Percentiles rank a stretch among this genome's conserved stretches.
Evolutionary conservation across 2,113 vertebrate genomes (phyloP).

Genomic region (Cynoglossus semilaevis): DNA sequence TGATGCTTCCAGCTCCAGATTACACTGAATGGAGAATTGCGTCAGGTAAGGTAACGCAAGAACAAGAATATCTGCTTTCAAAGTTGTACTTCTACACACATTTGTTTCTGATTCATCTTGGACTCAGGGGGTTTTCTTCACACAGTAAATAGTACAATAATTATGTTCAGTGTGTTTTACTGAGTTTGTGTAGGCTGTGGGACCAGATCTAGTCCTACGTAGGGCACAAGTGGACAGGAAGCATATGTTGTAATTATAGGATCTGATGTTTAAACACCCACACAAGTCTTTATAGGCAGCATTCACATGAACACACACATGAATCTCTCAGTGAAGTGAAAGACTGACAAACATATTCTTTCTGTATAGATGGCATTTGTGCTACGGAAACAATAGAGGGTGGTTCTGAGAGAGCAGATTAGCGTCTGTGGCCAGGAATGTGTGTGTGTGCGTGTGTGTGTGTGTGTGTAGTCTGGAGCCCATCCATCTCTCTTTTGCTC

Average conservation of each 20-base stretch:
- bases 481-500: slow-evolving; percentile 49
- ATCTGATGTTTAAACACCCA: slow-evolving; percentile 63
- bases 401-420: slow-evolving; percentile 49
- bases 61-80: not conserved
- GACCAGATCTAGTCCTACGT: slow-evolving; percentile 29
- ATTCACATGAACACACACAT: slow-evolving; percentile 22
- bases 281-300: slow-evolving; percentile 31
- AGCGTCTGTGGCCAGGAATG: slow-evolving; percentile 8
- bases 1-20: no score
- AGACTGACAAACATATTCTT: slow-evolving; percentile 49
- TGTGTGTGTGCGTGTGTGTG: slow-evolving; percentile 15
- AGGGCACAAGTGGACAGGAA: slow-evolving; percentile 24
- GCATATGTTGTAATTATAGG: slow-evolving; percentile 56
- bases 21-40: not conserved
- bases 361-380: slow-evolving; percentile 42
- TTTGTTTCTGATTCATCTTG: not conserved
- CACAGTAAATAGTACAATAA: slow-evolving; percentile 9
- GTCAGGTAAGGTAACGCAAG: not conserved
- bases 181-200: slow-evolving; percentile 7
- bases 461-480: slow-evolving; percentile 35
- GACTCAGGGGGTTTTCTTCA: not conserved
- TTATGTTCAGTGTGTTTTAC: slow-evolving; percentile 19
- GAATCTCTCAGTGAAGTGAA: slow-evolving; percentile 21
- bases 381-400: slow-evolving; percentile 43
- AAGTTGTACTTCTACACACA: not conserved